Evolutionary conservation across 2,888 invertebrate genomes (phyloP).

Genomic region (Heliconius sara): DNA sequence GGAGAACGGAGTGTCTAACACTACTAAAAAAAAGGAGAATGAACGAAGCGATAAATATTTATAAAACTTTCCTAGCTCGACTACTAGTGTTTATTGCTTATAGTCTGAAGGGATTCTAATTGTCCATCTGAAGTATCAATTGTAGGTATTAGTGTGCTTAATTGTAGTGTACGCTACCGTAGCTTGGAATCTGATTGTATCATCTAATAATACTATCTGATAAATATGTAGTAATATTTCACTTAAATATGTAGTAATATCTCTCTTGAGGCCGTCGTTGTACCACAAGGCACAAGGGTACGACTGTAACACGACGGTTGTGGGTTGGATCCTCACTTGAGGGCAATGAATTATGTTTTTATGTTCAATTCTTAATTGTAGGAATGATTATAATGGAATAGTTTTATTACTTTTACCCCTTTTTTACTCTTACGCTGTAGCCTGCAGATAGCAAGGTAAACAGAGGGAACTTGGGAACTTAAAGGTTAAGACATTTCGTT

Average conservation of each 20-base stretch:
- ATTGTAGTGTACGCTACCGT: not conserved
- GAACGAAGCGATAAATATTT: not conserved
- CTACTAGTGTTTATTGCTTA: not conserved
- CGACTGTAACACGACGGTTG: not conserved
- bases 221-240: not conserved
- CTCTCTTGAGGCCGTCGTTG: not conserved
- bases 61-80: not conserved
- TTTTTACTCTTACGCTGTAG: too few species aligned
- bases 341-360: too few species aligned
- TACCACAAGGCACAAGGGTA: not conserved
- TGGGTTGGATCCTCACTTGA: too few species aligned
- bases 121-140: not conserved
- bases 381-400: too few species aligned
- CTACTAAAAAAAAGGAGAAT: not conserved
- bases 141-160: not conserved
- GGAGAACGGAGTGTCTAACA: too few species aligned
- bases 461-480: too few species aligned
- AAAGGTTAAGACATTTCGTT: too few species aligned
- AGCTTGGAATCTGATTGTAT: not conserved
- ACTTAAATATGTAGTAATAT: not conserved
- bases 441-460: too few species aligned
- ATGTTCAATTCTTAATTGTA: too few species aligned
- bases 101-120: not conserved
- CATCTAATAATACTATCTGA: not conserved
- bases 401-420: too few species aligned